Base-by-base conservation (phyloP, 1,140 invertebrate species). In the Drosophila parabipectinata region DNA sequence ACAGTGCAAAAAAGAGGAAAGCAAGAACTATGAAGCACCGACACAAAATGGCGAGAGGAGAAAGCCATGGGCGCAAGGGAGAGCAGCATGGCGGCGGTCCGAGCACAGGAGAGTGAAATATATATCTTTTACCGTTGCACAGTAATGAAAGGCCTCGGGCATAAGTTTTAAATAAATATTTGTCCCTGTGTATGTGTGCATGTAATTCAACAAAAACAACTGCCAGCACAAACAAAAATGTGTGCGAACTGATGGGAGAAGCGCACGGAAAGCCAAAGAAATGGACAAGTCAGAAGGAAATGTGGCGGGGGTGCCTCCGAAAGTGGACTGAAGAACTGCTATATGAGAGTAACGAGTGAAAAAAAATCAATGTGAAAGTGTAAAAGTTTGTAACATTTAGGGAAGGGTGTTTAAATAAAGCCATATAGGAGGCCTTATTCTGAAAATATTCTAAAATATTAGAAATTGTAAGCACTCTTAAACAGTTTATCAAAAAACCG, bases 151-250 rank as follows among this genome's bases (percentile, higher is more conserved):
- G 83, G 83, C 83, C 83, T 89, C 79, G 72, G 72, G 83, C 79
- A 88, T 88, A 88, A 88, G 83, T 88, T 88, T 88, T 79, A 88
- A 88, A 88, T 88, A 88, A 88, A 88, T 88, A 88, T 88, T 88
- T 79, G 82, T 72, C 74, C 52, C 39, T 76, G 55, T 75, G 53
- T 75, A 44, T 84, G 67, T 81, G 83, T 82, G 78, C 83, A 88
- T 88, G 83, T 88, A 83, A 88, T 88, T 88, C 75, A 88, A 88
- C 79, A 88, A 79, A 87, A 87, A 87, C 71, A 71, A 62, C 51
- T 59, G 66, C 56, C 63, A 54, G 56, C 56, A 73, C 37, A 82
- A 82, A 72, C 50, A 74, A 61, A 63, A 77, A 63, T 67, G 61
- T 76, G 59, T 53, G 41, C 26, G 60, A 71, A 79, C 60, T 52